A percentile compares a stretch with the other conserved stretches of the same genome.
Evolutionary conservation across 2,797 vertebrate species (phyloP).

Genomic region (Kryptopterus vitreolus): DNA sequence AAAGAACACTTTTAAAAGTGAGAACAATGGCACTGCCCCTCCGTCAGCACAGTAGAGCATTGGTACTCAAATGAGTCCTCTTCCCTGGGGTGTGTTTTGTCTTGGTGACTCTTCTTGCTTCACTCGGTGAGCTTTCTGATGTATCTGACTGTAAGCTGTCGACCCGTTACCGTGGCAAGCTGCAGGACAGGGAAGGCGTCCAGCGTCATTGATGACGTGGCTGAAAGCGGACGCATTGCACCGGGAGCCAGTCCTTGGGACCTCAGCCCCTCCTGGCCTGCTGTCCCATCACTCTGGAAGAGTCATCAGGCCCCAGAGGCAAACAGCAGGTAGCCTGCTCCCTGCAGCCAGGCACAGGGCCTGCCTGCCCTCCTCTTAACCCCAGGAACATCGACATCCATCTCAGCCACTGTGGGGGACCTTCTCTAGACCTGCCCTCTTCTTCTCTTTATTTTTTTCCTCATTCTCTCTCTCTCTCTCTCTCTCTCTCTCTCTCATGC

Average conservation of each 20-base stretch:
- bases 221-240: constrained; percentile 47
- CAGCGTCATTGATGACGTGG: constrained; percentile 43
- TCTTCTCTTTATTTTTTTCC: constrained; percentile 43
- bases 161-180: constrained; percentile 43
- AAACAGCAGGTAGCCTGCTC: constrained; percentile 55
- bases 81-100: constrained; percentile 60
- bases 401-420: constrained; percentile 68
- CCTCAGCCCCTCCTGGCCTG: constrained; percentile 51
- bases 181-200: constrained; percentile 32
- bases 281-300: constrained; percentile 56
- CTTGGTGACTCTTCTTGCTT: constrained; percentile 47
- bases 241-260: constrained; percentile 46
- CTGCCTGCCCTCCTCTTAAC: constrained; percentile 74
- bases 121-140: constrained; percentile 45
- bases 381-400: constrained; percentile 74
- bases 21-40: constrained; percentile 58
- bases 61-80: constrained; percentile 60
- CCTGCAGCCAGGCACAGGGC: constrained; percentile 63
- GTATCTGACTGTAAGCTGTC: constrained; percentile 55
- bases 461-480: constrained; percentile 48
- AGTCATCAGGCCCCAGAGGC: constrained; percentile 57
- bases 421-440: constrained; percentile 55
- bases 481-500: constrained; percentile 38
- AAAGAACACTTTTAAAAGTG: constrained; percentile 61
- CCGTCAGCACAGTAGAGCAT: constrained; percentile 56